phyloP scores from a whole-genome alignment of 2,888 invertebrate genomes.

The Hoplodrina blanda region DNA sequence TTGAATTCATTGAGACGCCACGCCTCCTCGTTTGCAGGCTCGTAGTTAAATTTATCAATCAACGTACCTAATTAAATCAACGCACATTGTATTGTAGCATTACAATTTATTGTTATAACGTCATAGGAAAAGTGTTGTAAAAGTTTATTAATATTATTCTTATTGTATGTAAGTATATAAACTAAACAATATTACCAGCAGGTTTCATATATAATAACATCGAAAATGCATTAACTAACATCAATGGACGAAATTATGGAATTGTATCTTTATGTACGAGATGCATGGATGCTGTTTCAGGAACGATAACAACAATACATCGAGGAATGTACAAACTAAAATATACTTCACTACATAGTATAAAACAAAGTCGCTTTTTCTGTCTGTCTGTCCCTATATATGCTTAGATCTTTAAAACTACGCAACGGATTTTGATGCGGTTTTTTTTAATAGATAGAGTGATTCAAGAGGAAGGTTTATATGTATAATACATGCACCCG shows the following conservation, averaged over 20 bases:
- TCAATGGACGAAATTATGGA: no score
- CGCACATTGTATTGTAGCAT: background rate
- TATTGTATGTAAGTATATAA: slow-evolving; percentile 2
- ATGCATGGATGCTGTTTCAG: background rate
- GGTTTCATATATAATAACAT: slow-evolving; percentile 1
- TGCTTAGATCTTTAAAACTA: no score
- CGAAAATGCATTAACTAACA: background rate
- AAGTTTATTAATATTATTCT: background rate
- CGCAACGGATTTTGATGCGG: no score
- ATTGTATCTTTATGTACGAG: background rate
- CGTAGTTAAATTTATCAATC: background rate
- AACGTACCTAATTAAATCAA: background rate
- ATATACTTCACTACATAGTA: no score
- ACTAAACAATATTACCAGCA: slow-evolving; percentile 3
- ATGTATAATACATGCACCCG: no score
- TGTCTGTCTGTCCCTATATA: no score
- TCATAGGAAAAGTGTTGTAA: background rate
- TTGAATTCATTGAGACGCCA: background rate
- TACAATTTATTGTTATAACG: background rate
- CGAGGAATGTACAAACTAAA: slow-evolving; percentile 25
- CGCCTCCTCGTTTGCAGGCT: background rate
- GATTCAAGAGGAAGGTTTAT: no score
- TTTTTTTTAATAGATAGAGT: no score
- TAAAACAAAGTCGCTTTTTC: no score
- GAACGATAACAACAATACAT: slow-evolving; percentile 13